A percentile compares a stretch with the other conserved stretches of the same genome.
Conservation (phyloP, 2,113 vertebrate species). For the Pachyramphus minor region DNA sequence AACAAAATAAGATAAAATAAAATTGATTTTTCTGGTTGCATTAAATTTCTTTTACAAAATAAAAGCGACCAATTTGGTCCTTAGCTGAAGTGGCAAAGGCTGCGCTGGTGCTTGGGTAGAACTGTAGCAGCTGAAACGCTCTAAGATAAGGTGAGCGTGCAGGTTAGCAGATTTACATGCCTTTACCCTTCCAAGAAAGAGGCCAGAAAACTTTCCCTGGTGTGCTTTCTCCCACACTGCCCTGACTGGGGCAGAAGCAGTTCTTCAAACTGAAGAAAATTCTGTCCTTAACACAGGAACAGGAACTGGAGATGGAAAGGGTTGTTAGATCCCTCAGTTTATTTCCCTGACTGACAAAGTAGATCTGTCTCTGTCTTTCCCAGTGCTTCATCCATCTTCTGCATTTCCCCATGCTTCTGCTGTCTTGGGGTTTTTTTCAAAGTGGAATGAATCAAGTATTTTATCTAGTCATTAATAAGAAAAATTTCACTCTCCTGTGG, state of each 20-base stretch:
- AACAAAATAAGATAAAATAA: conserved; percentile 16
- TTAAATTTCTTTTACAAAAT: neutral
- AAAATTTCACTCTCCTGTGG: neutral
- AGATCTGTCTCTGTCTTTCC: neutral
- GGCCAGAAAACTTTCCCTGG: neutral
- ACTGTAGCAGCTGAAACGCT: neutral
- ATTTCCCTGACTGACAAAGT: neutral
- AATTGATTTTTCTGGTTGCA: neutral
- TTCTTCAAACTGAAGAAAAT: neutral
- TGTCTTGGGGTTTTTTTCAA: neutral
- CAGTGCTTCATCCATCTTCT: neutral
- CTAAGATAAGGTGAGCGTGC: neutral
- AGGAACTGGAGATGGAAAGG: neutral
- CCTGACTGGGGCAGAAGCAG: neutral
- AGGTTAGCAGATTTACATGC: neutral
- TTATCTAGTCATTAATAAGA: neutral
- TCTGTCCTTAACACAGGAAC: neutral
- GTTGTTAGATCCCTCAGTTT: neutral
- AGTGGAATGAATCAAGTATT: neutral
- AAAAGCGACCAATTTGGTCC: neutral
- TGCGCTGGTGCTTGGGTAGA: neutral
- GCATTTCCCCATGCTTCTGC: neutral
- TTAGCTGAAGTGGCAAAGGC: neutral
- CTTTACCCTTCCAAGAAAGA: neutral
- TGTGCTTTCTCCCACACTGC: neutral